A percentile compares a stretch with the other conserved stretches of the same genome.
phyloP scores from a whole-genome alignment of 2,113 vertebrate genomes.

The Bostrychus sinensis region DNA sequence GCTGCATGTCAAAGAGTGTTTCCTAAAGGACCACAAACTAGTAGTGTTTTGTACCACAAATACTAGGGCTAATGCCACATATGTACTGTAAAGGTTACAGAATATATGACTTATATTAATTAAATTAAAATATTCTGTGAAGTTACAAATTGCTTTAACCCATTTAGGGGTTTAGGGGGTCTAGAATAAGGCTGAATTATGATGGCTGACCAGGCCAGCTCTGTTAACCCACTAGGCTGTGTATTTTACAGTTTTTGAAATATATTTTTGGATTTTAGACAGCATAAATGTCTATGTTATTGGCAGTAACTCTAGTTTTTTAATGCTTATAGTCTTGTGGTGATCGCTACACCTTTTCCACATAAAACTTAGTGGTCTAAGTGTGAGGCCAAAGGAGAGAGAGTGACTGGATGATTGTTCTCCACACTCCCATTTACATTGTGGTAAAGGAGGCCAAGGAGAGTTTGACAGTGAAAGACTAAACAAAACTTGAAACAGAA shows the following conservation, averaged over 20 bases:
- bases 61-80: not conserved
- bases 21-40: constrained; percentile 26
- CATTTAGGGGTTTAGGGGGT: too few relatives aligned
- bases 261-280: not conserved
- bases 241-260: too few relatives aligned
- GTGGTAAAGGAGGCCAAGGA: constrained; percentile 28
- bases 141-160: too few relatives aligned
- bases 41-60: constrained; percentile 11
- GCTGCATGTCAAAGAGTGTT: constrained; percentile 17
- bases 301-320: not conserved
- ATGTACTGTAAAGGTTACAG: not conserved
- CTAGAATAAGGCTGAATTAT: too few relatives aligned
- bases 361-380: not conserved
- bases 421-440: constrained; percentile 43
- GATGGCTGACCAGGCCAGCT: too few relatives aligned
- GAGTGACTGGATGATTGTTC: constrained; percentile 31
- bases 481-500: constrained; percentile 54
- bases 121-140: too few relatives aligned
- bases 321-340: not conserved
- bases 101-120: too few relatives aligned
- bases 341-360: constrained; percentile 13
- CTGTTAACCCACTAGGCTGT: too few relatives aligned
- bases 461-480: constrained; percentile 46
- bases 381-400: not conserved
- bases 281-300: not conserved